Evolutionary conservation across 2,888 invertebrate species (phyloP).

Genomic region (Lydus trimaculatus): DNA sequence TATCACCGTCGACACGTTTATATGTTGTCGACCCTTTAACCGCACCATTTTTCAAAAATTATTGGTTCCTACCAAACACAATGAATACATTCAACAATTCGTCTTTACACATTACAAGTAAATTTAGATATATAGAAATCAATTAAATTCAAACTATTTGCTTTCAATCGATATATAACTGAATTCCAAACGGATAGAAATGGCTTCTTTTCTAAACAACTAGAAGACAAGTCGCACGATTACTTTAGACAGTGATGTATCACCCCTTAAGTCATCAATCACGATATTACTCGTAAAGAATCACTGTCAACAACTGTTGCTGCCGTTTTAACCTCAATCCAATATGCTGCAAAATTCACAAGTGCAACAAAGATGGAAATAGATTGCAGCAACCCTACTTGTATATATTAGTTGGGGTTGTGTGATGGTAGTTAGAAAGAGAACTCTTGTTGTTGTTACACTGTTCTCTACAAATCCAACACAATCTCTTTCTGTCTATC

Average conservation of each 20-base stretch:
- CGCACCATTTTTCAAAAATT: constrained; percentile 16
- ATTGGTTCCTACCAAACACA: neutral
- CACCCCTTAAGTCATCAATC: constrained; percentile 35
- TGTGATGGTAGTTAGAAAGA: neutral
- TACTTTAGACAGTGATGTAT: constrained; percentile 37
- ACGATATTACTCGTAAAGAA: constrained; percentile 38
- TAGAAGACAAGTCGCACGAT: constrained; percentile 28
- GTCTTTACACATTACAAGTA: neutral
- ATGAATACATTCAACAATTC: neutral
- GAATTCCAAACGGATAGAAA: constrained; percentile 24
- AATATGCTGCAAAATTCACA: constrained; percentile 10
- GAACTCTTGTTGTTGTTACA: constrained; percentile 23
- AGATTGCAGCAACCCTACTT: neutral
- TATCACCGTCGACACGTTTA: constrained; percentile 12
- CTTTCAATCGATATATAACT: constrained; percentile 15
- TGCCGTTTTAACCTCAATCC: constrained; percentile 24
- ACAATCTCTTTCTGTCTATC: neutral
- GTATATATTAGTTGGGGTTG: too few species aligned
- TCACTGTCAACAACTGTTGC: constrained; percentile 41
- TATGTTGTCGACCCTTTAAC: constrained; percentile 11
- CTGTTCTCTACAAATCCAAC: neutral
- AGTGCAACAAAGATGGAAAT: neutral
- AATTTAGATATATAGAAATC: neutral
- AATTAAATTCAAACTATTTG: constrained; percentile 6
- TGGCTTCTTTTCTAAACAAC: constrained; percentile 14